Evolutionary conservation across 2,113 vertebrate species (phyloP), one percentile per base, ranked within the genome.

Genomic region (Rhea americana): DNA sequence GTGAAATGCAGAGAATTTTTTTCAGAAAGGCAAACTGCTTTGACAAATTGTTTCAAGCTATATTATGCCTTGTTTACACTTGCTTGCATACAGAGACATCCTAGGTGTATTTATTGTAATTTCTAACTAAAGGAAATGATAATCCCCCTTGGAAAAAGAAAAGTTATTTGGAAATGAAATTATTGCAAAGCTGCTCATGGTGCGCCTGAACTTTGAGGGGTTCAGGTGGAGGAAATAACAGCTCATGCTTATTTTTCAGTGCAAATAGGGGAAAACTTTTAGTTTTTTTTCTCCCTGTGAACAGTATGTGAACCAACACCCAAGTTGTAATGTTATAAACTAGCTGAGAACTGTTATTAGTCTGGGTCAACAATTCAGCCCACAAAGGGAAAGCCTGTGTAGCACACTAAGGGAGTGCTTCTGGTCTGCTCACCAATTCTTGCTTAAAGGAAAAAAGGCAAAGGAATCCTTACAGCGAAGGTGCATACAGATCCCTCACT

Each of bases 391-490:
- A 56, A 56, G 26, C 28, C 55, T 56, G 17, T 8, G 4, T 20
- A 79, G 62, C 9, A 3, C 26, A 5, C 18, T 0, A 3, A 8
- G 48, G 17, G n/a, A 48, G 11, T 0, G 1, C 7, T 16, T 30
- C 21, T 11, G 8, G 13, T 39, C 25, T 50, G 16, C 41, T 67
- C 30, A 26, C 3, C n/a, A 26, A 14, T 24, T 26, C 10, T n/a
- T 87, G 56, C 8, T 32, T 5, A 0, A 12, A 56, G 43, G 15
- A 11, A 68, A 45, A 45, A 14, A 11, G 32, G 21, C 9, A 41
- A 53, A 82, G 5, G 21, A 30, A 21, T 8, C 30, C 48, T 43
- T 76, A 15, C 5, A 16, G 11, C 0, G 0, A 39, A 37, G 5
- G 8, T 47, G 24, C 53, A 72, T 53, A 20, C 43, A 17, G 45